Percentiles rank a stretch among this genome's conserved stretches.
Evolutionary conservation across 2,888 invertebrate species (phyloP).

Genomic region (Phaonia tiefii): DNA sequence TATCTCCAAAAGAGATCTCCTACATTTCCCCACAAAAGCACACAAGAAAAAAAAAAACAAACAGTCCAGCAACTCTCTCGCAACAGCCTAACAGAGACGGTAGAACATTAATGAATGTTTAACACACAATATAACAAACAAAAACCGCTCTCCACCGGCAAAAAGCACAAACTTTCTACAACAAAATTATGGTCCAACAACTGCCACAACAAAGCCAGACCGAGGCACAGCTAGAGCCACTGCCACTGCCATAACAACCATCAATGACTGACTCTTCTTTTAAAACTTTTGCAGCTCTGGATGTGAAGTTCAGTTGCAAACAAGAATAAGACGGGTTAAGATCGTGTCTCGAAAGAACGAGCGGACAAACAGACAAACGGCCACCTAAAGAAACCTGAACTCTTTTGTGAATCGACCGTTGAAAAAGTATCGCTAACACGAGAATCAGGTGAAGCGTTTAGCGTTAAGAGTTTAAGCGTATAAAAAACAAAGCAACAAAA

Average conservation of each 20-base stretch:
- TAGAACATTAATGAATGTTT: conserved; percentile 36
- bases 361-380: conserved; percentile 24
- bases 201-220: neutral
- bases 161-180: conserved; percentile 58
- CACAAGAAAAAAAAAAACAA: conserved; percentile 14
- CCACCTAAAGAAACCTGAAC: conserved; percentile 30
- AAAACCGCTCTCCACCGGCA: conserved; percentile 13
- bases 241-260: conserved; percentile 18
- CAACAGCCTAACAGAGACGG: neutral
- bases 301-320: conserved; percentile 62
- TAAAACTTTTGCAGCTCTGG: conserved; percentile 64
- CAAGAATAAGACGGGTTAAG: conserved; percentile 67
- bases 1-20: conserved; percentile 45
- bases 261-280: conserved; percentile 42
- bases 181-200: conserved; percentile 9
- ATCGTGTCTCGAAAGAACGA: conserved; percentile 54
- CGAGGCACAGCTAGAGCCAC: neutral
- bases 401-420: neutral
- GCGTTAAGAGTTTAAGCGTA: neutral
- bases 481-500: conserved; percentile 19
- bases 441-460: conserved; percentile 23
- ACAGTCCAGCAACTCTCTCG: conserved; percentile 1
- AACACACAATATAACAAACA: conserved; percentile 10
- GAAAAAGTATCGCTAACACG: conserved; percentile 19
- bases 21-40: conserved; percentile 23